Base-by-base conservation (phyloP, 2,888 invertebrate genomes). In the Patella pellucida region DNA sequence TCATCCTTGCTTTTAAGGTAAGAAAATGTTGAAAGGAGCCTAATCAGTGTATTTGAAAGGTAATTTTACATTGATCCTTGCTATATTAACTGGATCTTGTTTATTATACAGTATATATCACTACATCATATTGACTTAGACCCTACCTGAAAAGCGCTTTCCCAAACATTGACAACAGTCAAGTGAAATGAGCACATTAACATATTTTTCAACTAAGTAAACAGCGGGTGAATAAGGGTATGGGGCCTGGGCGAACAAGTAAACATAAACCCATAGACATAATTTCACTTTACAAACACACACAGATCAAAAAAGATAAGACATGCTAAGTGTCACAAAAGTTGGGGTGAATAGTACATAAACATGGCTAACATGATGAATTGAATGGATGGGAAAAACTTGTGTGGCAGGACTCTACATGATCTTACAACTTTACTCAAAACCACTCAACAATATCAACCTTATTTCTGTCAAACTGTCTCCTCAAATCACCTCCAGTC, bases 131-230 rank as follows among this genome's bases (percentile, higher is more conserved):
- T 62, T 62, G 62, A 62, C 62, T 23, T 23, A 62, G 62, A 62
- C 62, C 62, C 19, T 19, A 23, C 11, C 62, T 62, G 62, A 62
- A 62, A 62, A 62, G 62, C 62, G 62, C 62, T 62, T 62, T 62
- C 19, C 62, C 62, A 62, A 62, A 62, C 62, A 62, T 19, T 62
- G 62, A 62, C 62, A 62, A 62, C 62, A 62, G 62, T 62, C 62
- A 62, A 62, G 62, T 62, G 62, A 62, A 62, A 62, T 62, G 62
- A 62, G 62, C 62, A 62, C 62, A 62, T 62, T 62, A 62, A 62
- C 62, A 62, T 62, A 62, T 62, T 62, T 62, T 62, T 23, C 23
- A 62, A 62, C 62, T 62, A 62, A 23, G 62, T 62, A 62, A 62
- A 62, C 62, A 62, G 14, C 23, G 1, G 23, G 23, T 23, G 62